These are phyloP conservation scores for Spermophilus dauricus DNA, from an alignment of 2,113 vertebrate species.

Conservation along the genomic window DNA sequence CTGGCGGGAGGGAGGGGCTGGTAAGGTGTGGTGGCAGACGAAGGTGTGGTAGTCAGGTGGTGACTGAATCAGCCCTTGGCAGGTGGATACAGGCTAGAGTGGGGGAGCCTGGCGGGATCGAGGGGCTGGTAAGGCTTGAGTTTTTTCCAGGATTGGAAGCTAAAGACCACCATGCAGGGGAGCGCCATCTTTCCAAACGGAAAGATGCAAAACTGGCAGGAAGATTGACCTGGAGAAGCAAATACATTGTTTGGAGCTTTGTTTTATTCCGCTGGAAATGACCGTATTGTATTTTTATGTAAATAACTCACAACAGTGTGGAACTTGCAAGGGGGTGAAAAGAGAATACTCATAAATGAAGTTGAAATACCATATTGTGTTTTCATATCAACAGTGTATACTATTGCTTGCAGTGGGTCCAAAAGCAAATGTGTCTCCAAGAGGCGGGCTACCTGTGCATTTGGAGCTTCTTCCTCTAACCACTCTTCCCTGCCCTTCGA, in stretches of 20 bases:
- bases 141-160: not conserved
- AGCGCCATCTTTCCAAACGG: not conserved
- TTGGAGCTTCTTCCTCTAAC: not conserved
- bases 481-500: not conserved
- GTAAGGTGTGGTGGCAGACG: not conserved
- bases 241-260: conserved; percentile 19
- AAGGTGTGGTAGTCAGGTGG: not conserved
- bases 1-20: accelerated
- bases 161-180: not conserved
- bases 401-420: conserved; percentile 5
- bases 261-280: conserved; percentile 41
- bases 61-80: not conserved
- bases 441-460: conserved; percentile 51
- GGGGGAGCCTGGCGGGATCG: accelerated
- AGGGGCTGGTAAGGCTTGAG: not conserved
- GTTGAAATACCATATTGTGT: conserved; percentile 61
- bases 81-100: too few species aligned
- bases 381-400: conserved; percentile 11
- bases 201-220: not conserved
- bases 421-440: conserved; percentile 12
- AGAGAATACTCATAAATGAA: conserved; percentile 35
- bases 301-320: conserved; percentile 66
- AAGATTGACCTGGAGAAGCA: not conserved
- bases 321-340: conserved; percentile 30
- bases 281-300: conserved; percentile 70